Percentiles rank a stretch among this genome's conserved stretches.
These are phyloP conservation scores for Platyrinchus mystaceus DNA, from an alignment of 2,797 vertebrate species.

Conservation along the genomic window DNA sequence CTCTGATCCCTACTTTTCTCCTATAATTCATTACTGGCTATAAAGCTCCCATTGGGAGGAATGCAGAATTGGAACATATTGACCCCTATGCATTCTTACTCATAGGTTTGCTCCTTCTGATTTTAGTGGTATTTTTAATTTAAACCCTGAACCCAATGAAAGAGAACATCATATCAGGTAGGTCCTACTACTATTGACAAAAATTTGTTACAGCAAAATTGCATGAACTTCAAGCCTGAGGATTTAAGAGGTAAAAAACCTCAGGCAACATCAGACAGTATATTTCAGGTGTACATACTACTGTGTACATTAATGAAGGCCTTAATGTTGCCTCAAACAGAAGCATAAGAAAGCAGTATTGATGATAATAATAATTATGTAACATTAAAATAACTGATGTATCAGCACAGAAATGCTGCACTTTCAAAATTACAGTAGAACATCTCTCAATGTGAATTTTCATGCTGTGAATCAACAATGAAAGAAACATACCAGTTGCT, in stretches of 20 bases:
- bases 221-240: background rate
- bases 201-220: background rate
- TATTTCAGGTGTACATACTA: background rate
- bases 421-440: background rate
- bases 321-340: background rate
- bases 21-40: background rate
- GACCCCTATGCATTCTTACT: background rate
- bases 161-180: background rate
- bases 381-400: constrained; percentile 3
- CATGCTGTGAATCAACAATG: background rate
- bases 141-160: background rate
- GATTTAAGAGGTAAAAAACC: background rate
- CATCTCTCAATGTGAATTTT: background rate
- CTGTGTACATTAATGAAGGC: background rate
- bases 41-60: background rate
- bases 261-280: background rate
- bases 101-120: background rate
- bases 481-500: background rate
- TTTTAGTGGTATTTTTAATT: background rate
- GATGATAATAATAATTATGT: background rate
- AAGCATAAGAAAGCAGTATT: background rate
- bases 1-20: background rate
- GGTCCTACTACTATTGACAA: background rate
- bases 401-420: background rate
- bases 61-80: background rate